phyloP scores from a whole-genome alignment of 2,113 vertebrate species.

The Sander vitreus region DNA sequence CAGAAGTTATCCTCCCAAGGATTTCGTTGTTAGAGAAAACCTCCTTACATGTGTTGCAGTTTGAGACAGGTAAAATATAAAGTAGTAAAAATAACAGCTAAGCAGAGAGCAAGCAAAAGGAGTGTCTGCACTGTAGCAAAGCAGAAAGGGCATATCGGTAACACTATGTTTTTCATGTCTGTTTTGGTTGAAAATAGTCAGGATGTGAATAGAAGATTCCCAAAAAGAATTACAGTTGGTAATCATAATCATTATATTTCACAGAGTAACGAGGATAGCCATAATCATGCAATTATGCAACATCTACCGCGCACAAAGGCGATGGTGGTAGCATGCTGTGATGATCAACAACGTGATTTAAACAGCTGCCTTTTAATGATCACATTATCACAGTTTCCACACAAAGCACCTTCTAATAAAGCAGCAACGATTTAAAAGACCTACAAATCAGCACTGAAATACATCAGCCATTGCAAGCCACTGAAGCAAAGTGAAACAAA shows the following conservation, averaged over 20 bases:
- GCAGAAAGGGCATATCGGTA: neutral
- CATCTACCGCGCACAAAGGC: slow-evolving; percentile 5
- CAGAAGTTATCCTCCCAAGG: neutral
- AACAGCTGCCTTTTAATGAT: slow-evolving; percentile 28
- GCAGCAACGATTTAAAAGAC: neutral
- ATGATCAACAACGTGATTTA: slow-evolving; percentile 30
- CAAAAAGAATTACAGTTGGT: slow-evolving; percentile 16
- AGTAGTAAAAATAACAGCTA: neutral
- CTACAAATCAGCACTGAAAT: neutral
- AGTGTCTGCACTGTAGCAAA: neutral
- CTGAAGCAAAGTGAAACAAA: slow-evolving; percentile 39
- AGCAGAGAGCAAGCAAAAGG: neutral
- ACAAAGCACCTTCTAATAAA: slow-evolving; percentile 23
- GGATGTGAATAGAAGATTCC: slow-evolving; percentile 12
- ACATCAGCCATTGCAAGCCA: neutral
- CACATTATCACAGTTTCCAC: slow-evolving; percentile 29
- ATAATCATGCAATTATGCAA: slow-evolving; percentile 33
- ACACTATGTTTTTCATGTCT: neutral
- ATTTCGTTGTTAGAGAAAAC: neutral
- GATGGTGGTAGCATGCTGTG: neutral
- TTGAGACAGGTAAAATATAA: neutral
- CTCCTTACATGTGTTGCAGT: neutral
- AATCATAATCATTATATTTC: slow-evolving; percentile 17
- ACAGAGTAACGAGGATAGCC: slow-evolving; percentile 14
- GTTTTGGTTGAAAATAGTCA: neutral